Evolutionary conservation across 2,797 vertebrate genomes (phyloP).

Genomic region (Ciconia nigra): DNA sequence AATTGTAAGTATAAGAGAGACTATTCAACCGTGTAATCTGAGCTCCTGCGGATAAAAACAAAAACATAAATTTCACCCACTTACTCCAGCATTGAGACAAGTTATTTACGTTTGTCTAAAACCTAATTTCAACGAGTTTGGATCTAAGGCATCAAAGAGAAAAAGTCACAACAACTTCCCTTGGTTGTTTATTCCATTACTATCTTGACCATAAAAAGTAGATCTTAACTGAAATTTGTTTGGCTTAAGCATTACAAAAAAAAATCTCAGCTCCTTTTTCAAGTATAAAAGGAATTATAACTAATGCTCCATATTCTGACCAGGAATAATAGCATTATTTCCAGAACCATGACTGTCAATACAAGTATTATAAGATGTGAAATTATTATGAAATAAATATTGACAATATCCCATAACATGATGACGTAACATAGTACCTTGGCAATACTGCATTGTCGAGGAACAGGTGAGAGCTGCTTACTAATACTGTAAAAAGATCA

Average conservation of each 20-base stretch:
- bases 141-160: not conserved
- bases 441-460: fast-evolving
- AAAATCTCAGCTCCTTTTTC: not conserved
- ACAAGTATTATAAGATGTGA: too few species aligned
- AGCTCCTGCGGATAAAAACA: not conserved
- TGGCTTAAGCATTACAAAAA: not conserved
- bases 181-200: not conserved
- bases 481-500: too few species aligned
- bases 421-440: fast-evolving
- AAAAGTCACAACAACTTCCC: not conserved
- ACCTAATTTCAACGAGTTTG: not conserved
- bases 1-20: fast-evolving
- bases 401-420: fast-evolving
- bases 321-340: not conserved
- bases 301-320: not conserved
- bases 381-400: not conserved
- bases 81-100: not conserved
- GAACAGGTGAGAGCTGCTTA: not conserved
- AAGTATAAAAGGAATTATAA: not conserved
- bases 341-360: not conserved
- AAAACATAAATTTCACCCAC: not conserved
- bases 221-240: not conserved
- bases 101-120: not conserved
- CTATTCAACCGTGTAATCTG: fast-evolving
- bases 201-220: not conserved